Evolutionary conservation across 2,113 vertebrate genomes (phyloP), one percentile per base, ranked within the genome.

Genomic region (Oryzias celebensis): DNA sequence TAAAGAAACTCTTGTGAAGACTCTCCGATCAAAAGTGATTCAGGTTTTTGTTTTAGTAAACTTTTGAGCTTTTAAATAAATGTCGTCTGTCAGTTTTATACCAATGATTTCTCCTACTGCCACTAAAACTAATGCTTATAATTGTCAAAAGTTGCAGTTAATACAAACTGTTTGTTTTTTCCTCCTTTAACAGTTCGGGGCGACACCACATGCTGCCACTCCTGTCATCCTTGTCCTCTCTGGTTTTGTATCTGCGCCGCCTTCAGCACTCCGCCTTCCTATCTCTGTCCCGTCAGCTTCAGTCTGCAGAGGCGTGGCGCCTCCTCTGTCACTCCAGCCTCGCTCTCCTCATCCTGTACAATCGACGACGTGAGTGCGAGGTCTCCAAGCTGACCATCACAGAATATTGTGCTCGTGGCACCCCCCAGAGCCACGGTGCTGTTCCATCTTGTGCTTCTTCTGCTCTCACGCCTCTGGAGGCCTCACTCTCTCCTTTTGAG

Each of bases 281-380:
- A 63, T 91, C 91, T 1, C 78, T 92, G 53, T 87, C 91, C 1
- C 88, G 89, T 15, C 88, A 91, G 52, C 77, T 90, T 5, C 81
- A 88, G 52, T 92, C 91, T 0, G 83, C 92, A 0, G 92, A 92
- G 64, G 87, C 91, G 26, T 93, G 92, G 91, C 89, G 91, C 18
- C 89, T 92, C 14, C 87, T 93, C 20, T 93, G 92, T 77, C 90
- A 93, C 77, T 92, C 91, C 73, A 92, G 90, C 70, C 81, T 93
- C 68, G 90, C 90, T 1, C 91, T 92, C n/a, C 88, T 93, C 42
- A 92, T 93, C 76, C 77, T 93, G 5, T 93, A 91, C 75, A 93
- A 93, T 72, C 85, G 92, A 0, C 82, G 92, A 4, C 91, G 92
- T 0, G 92, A 93, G 80, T 92, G 91, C 8, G 92, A 93, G 75